Base-by-base conservation (phyloP, 2,797 vertebrate genomes). In the Champsocephalus esox region DNA sequence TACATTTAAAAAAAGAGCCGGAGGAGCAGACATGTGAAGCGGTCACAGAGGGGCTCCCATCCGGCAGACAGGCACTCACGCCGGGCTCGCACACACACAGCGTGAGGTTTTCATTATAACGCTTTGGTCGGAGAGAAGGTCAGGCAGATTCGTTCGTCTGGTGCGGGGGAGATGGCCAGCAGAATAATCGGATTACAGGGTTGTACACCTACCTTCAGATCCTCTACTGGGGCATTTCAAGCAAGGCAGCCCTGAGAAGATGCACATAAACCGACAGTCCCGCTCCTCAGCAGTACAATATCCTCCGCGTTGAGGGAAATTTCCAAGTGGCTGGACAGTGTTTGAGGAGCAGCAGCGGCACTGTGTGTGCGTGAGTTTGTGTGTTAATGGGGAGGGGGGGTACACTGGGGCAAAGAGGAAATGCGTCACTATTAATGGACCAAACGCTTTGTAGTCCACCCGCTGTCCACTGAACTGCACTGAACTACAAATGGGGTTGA, bases 341-440 rank as follows among this genome's bases (percentile, higher is more conserved):
- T 48, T 80, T 50, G 68, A 62, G 80, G 56, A 74, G 79, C 64
- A 62, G 78, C 59, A 72, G 79, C 64, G 38, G 69, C 52, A 21
- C 50, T 14, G 55, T 46, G 72, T 54, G 65, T 38, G 70, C 52
- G 72, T 62, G 73, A 64, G 59, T 49, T 67, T 52, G 66, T 51
- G 54, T 73, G 73, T 76, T 45, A 74, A 71, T 54, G 56, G 70
- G 74, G 74, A 60, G 79, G 81, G 75, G 87, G 84, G 71, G 43
- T 80, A 84, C 78, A 43, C 65, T 76, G 87, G 83, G 84, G 84
- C 70, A 75, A 62, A 85, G 60, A 92, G 95, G 95, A 95, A 94
- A 90, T 92, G 71, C 95, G 94, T 95, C 94, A 95, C 86, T 85
- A 84, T 48, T 66, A 82, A 81, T 83, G 89, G 92, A 77, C 88